These are phyloP conservation scores for Adrianichthys oophorus DNA, from an alignment of 2,797 vertebrate genomes.

Conservation along the genomic window DNA sequence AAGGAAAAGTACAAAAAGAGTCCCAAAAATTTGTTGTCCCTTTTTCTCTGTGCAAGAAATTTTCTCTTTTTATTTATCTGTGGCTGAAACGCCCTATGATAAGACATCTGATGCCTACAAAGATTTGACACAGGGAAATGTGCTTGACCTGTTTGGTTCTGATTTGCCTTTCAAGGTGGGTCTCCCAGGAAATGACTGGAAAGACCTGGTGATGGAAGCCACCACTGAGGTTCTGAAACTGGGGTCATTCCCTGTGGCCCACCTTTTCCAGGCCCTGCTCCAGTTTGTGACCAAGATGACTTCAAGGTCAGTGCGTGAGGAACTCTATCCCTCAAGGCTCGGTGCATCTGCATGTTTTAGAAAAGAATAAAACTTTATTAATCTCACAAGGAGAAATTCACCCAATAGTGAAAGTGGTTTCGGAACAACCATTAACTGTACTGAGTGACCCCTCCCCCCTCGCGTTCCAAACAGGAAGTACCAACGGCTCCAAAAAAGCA, in stretches of 20 bases:
- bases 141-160: background rate
- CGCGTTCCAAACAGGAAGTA: no score
- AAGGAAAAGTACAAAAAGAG: constrained; percentile 34
- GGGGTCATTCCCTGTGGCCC: constrained; percentile 82
- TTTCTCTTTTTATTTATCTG: background rate
- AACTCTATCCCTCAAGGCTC: no score
- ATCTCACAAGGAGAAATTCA: no score
- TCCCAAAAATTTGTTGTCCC: constrained; percentile 16
- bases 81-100: background rate
- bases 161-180: constrained; percentile 73
- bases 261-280: constrained; percentile 88
- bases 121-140: background rate
- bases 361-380: no score
- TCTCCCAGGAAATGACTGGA: constrained; percentile 84
- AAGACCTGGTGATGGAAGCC: constrained; percentile 87
- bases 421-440: no score
- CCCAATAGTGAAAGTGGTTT: no score
- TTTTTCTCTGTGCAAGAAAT: background rate
- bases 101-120: background rate
- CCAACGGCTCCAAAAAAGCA: no score
- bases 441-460: no score
- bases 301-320: constrained; percentile 77
- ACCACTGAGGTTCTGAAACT: constrained; percentile 90
- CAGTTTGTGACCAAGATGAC: constrained; percentile 88
- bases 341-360: no score